Percentiles rank a stretch among this genome's conserved stretches.
These are phyloP conservation scores for Pomacea canaliculata DNA, from an alignment of 2,888 invertebrate genomes.

Conservation along the genomic window DNA sequence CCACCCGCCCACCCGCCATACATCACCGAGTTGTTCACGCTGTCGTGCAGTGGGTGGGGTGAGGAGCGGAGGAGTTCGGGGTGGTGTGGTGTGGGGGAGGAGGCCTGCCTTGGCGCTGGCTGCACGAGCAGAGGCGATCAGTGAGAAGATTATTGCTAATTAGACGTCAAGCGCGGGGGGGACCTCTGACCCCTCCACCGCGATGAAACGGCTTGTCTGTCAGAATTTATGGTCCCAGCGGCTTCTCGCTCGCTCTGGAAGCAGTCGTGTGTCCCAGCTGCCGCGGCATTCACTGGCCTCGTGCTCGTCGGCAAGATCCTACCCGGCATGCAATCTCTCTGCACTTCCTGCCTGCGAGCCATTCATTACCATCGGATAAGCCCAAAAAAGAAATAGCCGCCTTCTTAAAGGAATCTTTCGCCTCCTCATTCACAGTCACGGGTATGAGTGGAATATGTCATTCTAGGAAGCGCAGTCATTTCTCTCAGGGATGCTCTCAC, in stretches of 20 bases:
- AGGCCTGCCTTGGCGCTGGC: neutral
- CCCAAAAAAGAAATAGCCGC: neutral
- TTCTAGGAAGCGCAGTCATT: too few relatives aligned
- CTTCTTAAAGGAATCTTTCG: too few relatives aligned
- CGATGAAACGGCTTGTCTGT: constrained; percentile 2
- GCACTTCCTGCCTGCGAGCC: neutral
- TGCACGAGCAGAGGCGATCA: neutral
- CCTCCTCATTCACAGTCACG: too few relatives aligned
- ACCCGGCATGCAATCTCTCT: neutral
- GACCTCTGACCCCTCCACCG: neutral
- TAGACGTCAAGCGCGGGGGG: constrained; percentile 1
- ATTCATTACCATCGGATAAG: constrained; percentile 2
- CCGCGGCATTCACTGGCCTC: neutral
- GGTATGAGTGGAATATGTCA: too few relatives aligned
- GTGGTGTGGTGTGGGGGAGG: neutral
- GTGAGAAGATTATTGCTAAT: constrained; percentile 10
- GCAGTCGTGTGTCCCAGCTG: neutral
- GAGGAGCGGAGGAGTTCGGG: neutral
- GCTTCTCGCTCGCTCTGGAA: neutral
- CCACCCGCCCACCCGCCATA: neutral
- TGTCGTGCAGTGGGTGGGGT: neutral
- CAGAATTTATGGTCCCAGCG: neutral
- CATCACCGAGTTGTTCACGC: neutral
- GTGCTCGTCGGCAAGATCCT: neutral
- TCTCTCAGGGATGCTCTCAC: too few relatives aligned